Conservation (phyloP, 2,797 vertebrate genomes). For the Argya squamiceps region DNA sequence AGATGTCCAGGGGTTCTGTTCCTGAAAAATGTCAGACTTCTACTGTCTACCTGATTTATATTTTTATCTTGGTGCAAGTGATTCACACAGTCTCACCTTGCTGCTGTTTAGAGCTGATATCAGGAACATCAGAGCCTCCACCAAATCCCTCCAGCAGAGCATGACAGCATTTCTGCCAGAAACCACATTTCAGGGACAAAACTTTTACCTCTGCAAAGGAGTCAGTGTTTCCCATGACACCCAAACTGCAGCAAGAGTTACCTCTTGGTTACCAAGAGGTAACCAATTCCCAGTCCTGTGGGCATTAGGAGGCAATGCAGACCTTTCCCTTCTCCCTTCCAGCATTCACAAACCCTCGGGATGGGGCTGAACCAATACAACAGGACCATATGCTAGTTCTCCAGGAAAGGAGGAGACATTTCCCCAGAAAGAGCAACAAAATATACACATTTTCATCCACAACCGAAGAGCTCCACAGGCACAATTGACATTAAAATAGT, state of each 20-base stretch:
- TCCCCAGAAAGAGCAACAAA: not conserved
- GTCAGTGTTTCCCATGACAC: not conserved
- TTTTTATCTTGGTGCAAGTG: not conserved
- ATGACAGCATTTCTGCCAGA: not conserved
- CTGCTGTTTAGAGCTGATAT: not conserved
- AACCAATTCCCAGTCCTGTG: not conserved
- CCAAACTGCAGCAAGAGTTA: not conserved
- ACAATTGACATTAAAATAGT: not conserved
- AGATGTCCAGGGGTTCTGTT: not conserved
- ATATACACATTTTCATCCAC: not conserved
- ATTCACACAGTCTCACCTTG: not conserved
- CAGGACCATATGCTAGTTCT: not conserved
- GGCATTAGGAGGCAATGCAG: not conserved
- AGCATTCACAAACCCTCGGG: not conserved
- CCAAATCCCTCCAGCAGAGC: not conserved
- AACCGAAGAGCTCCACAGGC: not conserved
- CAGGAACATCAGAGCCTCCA: not conserved
- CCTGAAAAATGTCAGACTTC: not conserved
- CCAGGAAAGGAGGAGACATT: not conserved
- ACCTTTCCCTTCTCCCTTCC: not conserved
- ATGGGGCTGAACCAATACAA: not conserved
- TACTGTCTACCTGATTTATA: not conserved
- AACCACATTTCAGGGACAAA: not conserved
- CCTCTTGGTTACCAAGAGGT: not conserved
- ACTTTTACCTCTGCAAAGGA: not conserved